These are phyloP conservation scores for Pampusana beccarii DNA, from an alignment of 2,113 vertebrate genomes.

Conservation along the genomic window DNA sequence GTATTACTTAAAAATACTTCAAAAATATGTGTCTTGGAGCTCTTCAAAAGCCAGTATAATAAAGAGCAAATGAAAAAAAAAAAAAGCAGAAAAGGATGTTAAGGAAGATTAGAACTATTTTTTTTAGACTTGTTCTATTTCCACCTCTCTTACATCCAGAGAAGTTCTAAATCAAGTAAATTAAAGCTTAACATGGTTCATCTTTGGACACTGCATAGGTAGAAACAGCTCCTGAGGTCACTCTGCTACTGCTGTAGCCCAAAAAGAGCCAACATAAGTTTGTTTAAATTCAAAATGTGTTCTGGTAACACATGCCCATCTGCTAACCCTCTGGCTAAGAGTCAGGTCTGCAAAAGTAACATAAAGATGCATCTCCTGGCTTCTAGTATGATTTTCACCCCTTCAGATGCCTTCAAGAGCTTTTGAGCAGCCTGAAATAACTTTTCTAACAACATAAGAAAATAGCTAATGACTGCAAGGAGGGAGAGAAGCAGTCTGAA, in stretches of 20 bases:
- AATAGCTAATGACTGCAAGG: not conserved
- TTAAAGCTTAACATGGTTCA: slow-evolving; percentile 7
- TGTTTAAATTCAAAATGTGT: not conserved
- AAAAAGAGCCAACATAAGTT: not conserved
- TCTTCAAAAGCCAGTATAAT: not conserved
- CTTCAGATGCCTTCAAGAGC: not conserved
- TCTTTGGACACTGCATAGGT: not conserved
- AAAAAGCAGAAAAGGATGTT: not conserved
- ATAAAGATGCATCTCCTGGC: not conserved
- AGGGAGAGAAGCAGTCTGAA: not conserved
- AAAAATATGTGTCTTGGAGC: not conserved
- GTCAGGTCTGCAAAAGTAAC: not conserved
- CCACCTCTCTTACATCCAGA: not conserved
- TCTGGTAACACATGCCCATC: not conserved
- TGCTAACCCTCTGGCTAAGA: slow-evolving; percentile 11
- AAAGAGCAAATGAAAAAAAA: not conserved
- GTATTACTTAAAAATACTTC: not conserved
- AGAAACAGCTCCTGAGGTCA: slow-evolving; percentile 50
- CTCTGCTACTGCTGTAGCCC: slow-evolving; percentile 7
- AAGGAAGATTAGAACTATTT: not conserved
- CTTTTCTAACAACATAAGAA: not conserved
- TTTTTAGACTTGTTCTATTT: not conserved
- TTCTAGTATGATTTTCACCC: not conserved
- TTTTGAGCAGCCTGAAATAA: not conserved
- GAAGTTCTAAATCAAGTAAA: slow-evolving; percentile 32